Conservation (phyloP, 2,888 invertebrate species). For the Ormia ochracea region DNA sequence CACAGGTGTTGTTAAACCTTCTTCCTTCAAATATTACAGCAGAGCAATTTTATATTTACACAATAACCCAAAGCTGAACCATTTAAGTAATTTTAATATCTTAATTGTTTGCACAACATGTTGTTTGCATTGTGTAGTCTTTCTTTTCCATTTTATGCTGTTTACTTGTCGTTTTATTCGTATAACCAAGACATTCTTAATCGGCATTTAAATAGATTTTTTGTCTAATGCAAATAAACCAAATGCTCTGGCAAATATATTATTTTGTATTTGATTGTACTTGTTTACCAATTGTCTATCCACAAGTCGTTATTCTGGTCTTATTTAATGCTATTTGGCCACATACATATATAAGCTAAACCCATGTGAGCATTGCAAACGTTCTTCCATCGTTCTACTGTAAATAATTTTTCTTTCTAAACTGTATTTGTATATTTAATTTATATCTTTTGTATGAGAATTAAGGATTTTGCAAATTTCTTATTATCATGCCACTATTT, state of each 20-base stretch:
- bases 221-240: not conserved
- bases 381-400: not conserved
- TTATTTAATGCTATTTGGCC: conserved; percentile 53
- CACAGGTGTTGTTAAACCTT: too few relatives aligned
- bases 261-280: not conserved
- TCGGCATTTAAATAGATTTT: not conserved
- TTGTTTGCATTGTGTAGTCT: not conserved
- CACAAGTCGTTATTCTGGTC: conserved; percentile 49
- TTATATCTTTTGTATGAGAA: conserved; percentile 18
- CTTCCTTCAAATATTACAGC: too few relatives aligned
- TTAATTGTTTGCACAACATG: not conserved
- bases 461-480: conserved; percentile 27
- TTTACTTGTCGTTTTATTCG: not conserved
- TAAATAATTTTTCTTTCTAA: not conserved
- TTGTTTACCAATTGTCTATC: conserved; percentile 43
- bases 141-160: not conserved
- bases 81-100: not conserved
- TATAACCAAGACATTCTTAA: not conserved
- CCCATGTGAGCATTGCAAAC: conserved; percentile 42
- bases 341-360: conserved; percentile 55
- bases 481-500: not conserved
- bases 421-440: conserved; percentile 12
- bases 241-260: conserved; percentile 15
- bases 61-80: not conserved
- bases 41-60: not conserved